Conservation (phyloP, 2,113 vertebrate species). For the Myodes glareolus region DNA sequence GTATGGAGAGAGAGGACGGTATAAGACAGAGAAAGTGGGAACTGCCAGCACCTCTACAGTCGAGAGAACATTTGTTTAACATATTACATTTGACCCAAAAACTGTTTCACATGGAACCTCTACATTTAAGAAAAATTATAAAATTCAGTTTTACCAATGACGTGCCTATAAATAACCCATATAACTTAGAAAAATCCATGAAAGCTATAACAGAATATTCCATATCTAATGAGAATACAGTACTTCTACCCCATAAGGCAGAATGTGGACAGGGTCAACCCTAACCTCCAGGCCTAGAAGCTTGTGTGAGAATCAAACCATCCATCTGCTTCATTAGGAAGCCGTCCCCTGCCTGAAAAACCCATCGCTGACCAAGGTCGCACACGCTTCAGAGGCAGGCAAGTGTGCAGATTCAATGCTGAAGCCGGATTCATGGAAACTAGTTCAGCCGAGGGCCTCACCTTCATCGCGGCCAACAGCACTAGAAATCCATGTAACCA, state of each 20-base stretch:
- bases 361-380: constrained; percentile 61
- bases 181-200: background rate
- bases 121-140: constrained; percentile 48
- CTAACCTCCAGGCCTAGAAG: constrained; percentile 55
- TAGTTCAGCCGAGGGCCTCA: constrained; percentile 82
- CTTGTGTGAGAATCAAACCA: constrained; percentile 59
- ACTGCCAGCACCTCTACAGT: background rate
- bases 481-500: constrained; percentile 83
- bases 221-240: background rate
- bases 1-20: background rate
- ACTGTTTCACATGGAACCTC: background rate
- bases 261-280: background rate
- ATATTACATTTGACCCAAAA: constrained; percentile 42
- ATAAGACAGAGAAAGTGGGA: background rate
- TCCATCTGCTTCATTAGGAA: constrained; percentile 75
- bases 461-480: constrained; percentile 83
- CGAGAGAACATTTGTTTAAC: background rate
- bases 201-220: constrained; percentile 53
- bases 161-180: constrained; percentile 58
- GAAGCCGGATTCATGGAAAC: constrained; percentile 82
- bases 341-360: constrained; percentile 72
- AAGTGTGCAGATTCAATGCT: constrained; percentile 80
- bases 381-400: constrained; percentile 69
- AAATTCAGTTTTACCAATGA: constrained; percentile 35
- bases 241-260: constrained; percentile 38